Conservation (phyloP, 1,140 invertebrate genomes). For the Macrotrachela quadricornifera region DNA sequence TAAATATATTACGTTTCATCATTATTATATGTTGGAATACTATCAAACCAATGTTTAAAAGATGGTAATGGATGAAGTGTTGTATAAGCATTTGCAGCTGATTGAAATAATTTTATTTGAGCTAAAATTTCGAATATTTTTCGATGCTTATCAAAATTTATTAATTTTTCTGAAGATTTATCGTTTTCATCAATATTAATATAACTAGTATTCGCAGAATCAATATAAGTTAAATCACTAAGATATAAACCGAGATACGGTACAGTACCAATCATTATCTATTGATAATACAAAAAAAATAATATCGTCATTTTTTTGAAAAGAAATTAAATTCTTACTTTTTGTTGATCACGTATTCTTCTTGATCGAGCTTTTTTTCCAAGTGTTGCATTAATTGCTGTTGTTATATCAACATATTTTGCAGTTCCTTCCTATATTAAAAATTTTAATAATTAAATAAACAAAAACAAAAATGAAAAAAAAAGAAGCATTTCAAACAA, state of each 20-base stretch:
- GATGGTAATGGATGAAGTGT: too few relatives aligned
- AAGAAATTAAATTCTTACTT: too few relatives aligned
- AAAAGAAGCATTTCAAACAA: too few relatives aligned
- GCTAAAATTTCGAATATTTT: conserved; percentile 97
- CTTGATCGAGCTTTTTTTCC: conserved; percentile 4
- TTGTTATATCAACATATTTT: conserved; percentile 57
- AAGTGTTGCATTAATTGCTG: conserved; percentile 10
- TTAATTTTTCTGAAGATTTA: conserved; percentile 39
- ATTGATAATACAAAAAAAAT: too few relatives aligned
- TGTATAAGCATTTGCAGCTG: conserved; percentile 40
- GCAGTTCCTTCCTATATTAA: conserved; percentile 58
- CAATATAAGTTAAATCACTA: conserved; percentile 94
- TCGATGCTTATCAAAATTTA: conserved; percentile 91
- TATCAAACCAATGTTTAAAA: too few relatives aligned
- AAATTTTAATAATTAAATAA: background rate
- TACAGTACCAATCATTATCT: conserved; percentile 54
- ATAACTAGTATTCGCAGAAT: conserved; percentile 60
- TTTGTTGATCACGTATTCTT: background rate
- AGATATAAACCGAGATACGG: conserved; percentile 93
- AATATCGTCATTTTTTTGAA: too few relatives aligned
- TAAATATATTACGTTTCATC: too few relatives aligned
- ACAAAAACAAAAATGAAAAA: too few relatives aligned
- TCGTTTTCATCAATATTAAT: too few relatives aligned
- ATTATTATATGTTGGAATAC: too few relatives aligned
- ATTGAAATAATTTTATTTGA: conserved; percentile 72